Base-by-base conservation (phyloP, 2,113 vertebrate species). In the Cynocephalus volans region DNA sequence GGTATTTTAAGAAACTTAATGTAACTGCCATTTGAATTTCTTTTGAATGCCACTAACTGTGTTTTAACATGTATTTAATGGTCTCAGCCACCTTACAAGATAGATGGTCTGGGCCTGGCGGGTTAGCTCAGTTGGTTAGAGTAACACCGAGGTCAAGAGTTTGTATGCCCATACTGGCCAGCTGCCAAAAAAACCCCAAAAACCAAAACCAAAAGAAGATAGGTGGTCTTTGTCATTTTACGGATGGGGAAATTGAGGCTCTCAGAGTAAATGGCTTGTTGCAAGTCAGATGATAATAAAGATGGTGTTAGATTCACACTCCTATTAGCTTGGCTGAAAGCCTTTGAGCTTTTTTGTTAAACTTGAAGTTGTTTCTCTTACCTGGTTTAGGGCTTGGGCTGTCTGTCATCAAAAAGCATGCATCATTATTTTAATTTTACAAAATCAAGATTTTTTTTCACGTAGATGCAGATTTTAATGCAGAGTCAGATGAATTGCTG, bases 21-120 rank as follows among this genome's bases (percentile, higher is more conserved):
- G 85, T 88, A 50, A 64, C n/a, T 93, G 64, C 41, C 19, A 33
- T 91, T 96, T 90, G 60, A 90, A n/a, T 93, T 89, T 28, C 54
- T 80, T 88, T 93, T 90, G 19, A 92, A 83, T 93, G 52, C 62
- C 36, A 96, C 6, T 90, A 95, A 33, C 60, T 82, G 9, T 96
- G 65, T 90, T 94, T 96, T 93, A 95, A 93, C 45, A 85, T 93
- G 45, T 95, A 69, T 67, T 94, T 96, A 84, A 88, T 87, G 31
- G 50, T 93, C 26, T 95, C 23, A 88, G 75, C 62, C n/a, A 82
- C 81, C 31, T 96, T 95, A 48, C 33, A 88, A 36, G 85, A 41
- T 86, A 90, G 83, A 26, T 88, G 41, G 62, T 93, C 50, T 56
- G 41, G 41, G 41, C 41, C 41, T 41, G 41, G 41, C 41, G 41